A percentile compares a stretch with the other conserved stretches of the same genome.
Conservation (phyloP, 23 tunicate genomes). For the Phallusia fumigata region DNA sequence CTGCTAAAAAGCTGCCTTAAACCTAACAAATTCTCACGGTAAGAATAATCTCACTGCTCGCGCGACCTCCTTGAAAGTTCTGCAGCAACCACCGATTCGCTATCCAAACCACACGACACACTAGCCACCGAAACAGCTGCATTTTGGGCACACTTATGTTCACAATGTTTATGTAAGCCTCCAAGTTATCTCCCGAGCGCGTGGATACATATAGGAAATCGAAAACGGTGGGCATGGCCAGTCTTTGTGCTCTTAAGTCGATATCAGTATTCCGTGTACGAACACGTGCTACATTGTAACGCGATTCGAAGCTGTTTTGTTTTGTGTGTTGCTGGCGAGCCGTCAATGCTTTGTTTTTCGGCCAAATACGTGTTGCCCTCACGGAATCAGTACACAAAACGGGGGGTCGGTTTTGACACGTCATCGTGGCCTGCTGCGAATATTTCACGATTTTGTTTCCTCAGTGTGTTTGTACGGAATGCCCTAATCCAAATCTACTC, state of each 20-base stretch:
- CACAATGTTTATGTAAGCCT: background rate
- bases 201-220: background rate
- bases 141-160: background rate
- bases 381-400: background rate
- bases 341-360: background rate
- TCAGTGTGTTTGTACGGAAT: too few relatives aligned
- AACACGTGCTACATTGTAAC: background rate
- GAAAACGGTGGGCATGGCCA: background rate
- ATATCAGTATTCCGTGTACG: background rate
- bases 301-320: background rate
- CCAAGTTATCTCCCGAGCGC: background rate
- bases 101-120: too few relatives aligned
- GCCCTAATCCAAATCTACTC: too few relatives aligned
- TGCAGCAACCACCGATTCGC: too few relatives aligned
- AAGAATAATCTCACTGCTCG: too few relatives aligned
- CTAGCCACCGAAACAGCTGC: too few relatives aligned
- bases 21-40: too few relatives aligned
- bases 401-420: conserved; percentile 6
- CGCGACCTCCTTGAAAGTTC: too few relatives aligned
- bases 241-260: background rate
- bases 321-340: background rate
- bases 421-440: background rate
- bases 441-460: too few relatives aligned
- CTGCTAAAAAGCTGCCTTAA: too few relatives aligned
- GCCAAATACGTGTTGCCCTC: background rate